Percentiles rank a stretch among this genome's conserved stretches.
These are phyloP conservation scores for Holothuria glaberrima DNA, from an alignment of 35 echinoderm and acorn worm genomes.

Conservation along the genomic window DNA sequence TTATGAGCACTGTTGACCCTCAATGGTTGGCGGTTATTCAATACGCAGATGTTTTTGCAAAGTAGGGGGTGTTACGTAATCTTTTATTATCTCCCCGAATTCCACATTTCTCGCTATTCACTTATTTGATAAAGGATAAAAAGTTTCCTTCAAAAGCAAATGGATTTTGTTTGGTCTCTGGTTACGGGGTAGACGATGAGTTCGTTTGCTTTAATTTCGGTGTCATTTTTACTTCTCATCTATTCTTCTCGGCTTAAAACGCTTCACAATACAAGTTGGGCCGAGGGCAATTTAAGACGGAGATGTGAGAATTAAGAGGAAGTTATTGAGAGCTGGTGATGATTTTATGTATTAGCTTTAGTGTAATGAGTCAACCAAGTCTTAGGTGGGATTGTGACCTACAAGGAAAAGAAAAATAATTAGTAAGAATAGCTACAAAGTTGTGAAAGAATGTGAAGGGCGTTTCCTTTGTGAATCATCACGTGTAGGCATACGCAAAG, in stretches of 20 bases:
- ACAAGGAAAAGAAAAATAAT: too few relatives aligned
- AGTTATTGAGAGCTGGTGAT: slow-evolving; percentile 16
- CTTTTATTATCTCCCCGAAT: slow-evolving; percentile 42
- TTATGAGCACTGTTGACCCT: slow-evolving; percentile 42
- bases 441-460: too few relatives aligned
- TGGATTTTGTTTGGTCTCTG: slow-evolving; percentile 50
- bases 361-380: slow-evolving; percentile 24
- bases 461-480: too few relatives aligned
- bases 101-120: slow-evolving; percentile 52
- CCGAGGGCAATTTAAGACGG: slow-evolving; percentile 24
- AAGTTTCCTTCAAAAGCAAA: slow-evolving; percentile 41
- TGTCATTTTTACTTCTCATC: slow-evolving; percentile 22
- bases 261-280: slow-evolving; percentile 28
- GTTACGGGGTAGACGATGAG: slow-evolving; percentile 27
- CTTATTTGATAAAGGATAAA: slow-evolving; percentile 55
- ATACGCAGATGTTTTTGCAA: slow-evolving; percentile 43
- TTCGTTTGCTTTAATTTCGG: slow-evolving; percentile 38
- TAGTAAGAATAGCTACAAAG: too few relatives aligned
- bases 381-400: too few relatives aligned
- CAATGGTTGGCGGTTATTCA: slow-evolving; percentile 32
- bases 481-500: too few relatives aligned
- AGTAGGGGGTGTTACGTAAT: slow-evolving; percentile 47
- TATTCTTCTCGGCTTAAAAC: slow-evolving; percentile 31
- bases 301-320: not conserved
- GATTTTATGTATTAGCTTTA: slow-evolving; percentile 45